Percentiles rank a stretch among this genome's conserved stretches.
These are phyloP conservation scores for Morinoia aosen DNA, from an alignment of 2,888 invertebrate species.

Conservation along the genomic window DNA sequence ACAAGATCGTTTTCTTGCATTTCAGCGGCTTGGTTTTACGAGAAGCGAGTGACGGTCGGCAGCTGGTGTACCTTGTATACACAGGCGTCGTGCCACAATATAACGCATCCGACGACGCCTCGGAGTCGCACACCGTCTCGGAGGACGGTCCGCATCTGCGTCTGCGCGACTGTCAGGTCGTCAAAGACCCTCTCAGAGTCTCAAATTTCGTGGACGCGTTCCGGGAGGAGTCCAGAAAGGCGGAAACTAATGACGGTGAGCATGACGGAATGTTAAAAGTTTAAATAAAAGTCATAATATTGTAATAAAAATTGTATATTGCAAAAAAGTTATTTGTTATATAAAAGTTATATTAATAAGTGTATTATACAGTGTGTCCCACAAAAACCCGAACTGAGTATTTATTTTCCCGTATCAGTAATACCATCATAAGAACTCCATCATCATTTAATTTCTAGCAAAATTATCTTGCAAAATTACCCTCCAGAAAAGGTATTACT, in stretches of 20 bases:
- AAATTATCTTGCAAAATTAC: too few species aligned
- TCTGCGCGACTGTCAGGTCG: slow-evolving; percentile 80
- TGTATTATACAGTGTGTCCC: too few species aligned
- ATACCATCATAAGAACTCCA: too few species aligned
- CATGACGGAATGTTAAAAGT: background rate
- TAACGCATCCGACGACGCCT: slow-evolving; percentile 22
- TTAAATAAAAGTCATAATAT: too few species aligned
- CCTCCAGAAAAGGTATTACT: too few species aligned
- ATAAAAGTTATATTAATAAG: too few species aligned
- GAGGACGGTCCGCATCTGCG: slow-evolving; percentile 75
- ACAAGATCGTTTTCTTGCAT: background rate
- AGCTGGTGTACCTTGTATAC: slow-evolving; percentile 37
- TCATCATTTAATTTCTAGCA: too few species aligned
- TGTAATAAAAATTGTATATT: too few species aligned
- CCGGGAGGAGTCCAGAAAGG: slow-evolving; percentile 73
- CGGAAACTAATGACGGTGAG: slow-evolving; percentile 54
- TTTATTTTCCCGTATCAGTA: too few species aligned
- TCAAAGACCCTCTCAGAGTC: slow-evolving; percentile 75
- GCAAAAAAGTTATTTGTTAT: too few species aligned
- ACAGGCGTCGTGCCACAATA: background rate
- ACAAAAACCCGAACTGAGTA: too few species aligned
- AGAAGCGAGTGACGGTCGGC: slow-evolving; percentile 18
- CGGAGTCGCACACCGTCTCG: slow-evolving; percentile 78
- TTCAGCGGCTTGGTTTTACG: slow-evolving; percentile 51
- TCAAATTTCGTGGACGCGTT: slow-evolving; percentile 77